Evolutionary conservation across 2,113 vertebrate genomes (phyloP), one percentile per base, ranked within the genome.

Genomic region (Tachysurus fulvidraco): DNA sequence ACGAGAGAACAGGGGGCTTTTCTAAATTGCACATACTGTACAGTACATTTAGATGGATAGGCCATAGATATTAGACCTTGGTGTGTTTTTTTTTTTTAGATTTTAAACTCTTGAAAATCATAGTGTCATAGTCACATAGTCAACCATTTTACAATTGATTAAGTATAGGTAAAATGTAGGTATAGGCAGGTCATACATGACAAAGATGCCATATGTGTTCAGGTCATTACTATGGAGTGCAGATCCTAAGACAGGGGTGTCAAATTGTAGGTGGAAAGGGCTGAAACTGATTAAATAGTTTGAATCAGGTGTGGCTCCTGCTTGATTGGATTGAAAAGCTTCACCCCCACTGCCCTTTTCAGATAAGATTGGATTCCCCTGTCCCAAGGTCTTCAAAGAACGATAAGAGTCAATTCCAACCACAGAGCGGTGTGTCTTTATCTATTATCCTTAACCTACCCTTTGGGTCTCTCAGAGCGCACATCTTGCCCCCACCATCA

Each of bases 391-490:
- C 91, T 89, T 88, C 78, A 89, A 74, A 89, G 77, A 81, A 85
- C 88, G 78, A 44, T 88, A 84, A 64, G 30, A 87, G 90, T 92
- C 90, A 91, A 88, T 86, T 84, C 28, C 86, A 87, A 88, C 41
- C 52, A 73, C 41, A 67, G 67, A 87, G 84, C 21, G 74, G 73
- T 28, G 85, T 77, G 67, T 84, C 87, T 91, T 92, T 85, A 92
- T 91, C 90, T 88, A 90, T 93, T 93, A 93, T 93, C 91, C 91
- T 92, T 89, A 91, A 50, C 71, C 44, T 76, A 90, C 64, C 87
- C 88, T 91, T 89, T 87, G 83, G 76, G 9, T 89, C 88, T 89
- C 87, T 90, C 88, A 25, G 11, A 80, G 87, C 84, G 76, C 85
- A 80, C 74, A 77, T 17, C 88, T 85, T 87, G 3, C 73, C 13